phyloP scores from a whole-genome alignment of 2,797 vertebrate species.

The Lacerta viridis region DNA sequence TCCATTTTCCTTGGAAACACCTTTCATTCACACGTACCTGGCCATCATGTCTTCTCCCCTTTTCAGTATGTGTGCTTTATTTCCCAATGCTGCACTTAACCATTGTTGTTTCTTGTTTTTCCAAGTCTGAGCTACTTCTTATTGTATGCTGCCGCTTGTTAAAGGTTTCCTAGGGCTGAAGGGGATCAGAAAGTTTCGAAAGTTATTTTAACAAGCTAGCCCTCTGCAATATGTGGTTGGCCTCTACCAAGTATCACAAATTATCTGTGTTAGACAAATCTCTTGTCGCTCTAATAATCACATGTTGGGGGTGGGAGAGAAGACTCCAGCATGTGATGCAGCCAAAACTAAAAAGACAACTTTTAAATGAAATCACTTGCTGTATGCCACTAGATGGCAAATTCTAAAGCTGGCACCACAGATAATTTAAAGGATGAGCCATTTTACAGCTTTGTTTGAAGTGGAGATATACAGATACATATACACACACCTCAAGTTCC shows the following conservation, averaged over 20 bases:
- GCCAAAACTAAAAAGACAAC: not conserved
- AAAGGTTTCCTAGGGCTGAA: slow-evolving; percentile 30
- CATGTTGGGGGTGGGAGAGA: not conserved
- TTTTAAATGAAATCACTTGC: not conserved
- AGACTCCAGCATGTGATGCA: not conserved
- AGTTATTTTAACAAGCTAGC: slow-evolving; percentile 40
- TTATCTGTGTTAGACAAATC: slow-evolving; percentile 7
- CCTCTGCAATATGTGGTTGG: slow-evolving; percentile 47
- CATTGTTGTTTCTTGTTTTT: slow-evolving; percentile 20
- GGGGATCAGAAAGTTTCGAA: slow-evolving; percentile 35
- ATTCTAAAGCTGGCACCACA: not conserved
- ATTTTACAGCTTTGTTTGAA: not conserved
- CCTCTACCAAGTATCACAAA: slow-evolving; percentile 29
- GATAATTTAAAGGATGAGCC: not conserved
- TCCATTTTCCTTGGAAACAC: not conserved
- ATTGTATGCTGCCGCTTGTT: slow-evolving; percentile 13
- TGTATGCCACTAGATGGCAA: not conserved
- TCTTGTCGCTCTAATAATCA: slow-evolving; percentile 6
- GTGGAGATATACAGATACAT: not conserved
- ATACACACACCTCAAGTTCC: no score
- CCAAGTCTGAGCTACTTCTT: accelerated
- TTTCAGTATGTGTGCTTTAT: slow-evolving; percentile 21
- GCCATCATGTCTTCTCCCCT: slow-evolving; percentile 34
- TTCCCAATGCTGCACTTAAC: not conserved
- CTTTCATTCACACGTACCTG: slow-evolving; percentile 25